phyloP scores from a whole-genome alignment of 2,797 vertebrate species.

The Notamacropus eugenii region DNA sequence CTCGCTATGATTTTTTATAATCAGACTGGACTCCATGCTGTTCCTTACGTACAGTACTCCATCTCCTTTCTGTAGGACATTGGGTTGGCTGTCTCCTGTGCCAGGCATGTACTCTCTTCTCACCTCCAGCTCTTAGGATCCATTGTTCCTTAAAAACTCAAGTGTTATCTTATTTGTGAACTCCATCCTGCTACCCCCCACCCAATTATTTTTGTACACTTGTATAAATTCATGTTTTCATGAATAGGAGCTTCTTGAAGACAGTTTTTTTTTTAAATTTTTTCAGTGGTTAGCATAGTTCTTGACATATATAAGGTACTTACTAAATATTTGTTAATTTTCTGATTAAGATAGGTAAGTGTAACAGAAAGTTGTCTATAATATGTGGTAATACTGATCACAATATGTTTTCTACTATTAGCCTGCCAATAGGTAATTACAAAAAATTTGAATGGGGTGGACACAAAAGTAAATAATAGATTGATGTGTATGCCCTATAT shows the following conservation, averaged over 20 bases:
- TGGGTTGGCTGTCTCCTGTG: no score
- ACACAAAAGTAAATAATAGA: conserved; percentile 45
- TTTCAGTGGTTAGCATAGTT: no score
- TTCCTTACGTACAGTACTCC: no score
- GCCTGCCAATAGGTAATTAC: conserved; percentile 60
- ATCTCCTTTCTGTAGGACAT: no score
- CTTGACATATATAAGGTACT: no score
- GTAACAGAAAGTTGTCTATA: conserved; percentile 56
- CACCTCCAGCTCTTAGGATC: background rate
- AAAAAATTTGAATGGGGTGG: conserved; percentile 55
- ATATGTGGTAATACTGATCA: conserved; percentile 54
- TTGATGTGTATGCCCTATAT: background rate
- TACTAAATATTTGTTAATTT: conserved; percentile 50
- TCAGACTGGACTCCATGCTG: no score
- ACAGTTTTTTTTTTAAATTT: no score
- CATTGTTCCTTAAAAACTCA: background rate
- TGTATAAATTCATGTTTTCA: background rate
- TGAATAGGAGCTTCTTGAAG: no score
- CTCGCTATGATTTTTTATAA: no score
- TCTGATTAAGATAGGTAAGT: conserved; percentile 51
- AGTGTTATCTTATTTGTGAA: background rate
- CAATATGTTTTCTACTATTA: conserved; percentile 54
- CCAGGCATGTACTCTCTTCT: no score
- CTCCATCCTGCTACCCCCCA: background rate
- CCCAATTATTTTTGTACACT: background rate